phyloP scores from a whole-genome alignment of 2,113 vertebrate species.

The human region DNA sequence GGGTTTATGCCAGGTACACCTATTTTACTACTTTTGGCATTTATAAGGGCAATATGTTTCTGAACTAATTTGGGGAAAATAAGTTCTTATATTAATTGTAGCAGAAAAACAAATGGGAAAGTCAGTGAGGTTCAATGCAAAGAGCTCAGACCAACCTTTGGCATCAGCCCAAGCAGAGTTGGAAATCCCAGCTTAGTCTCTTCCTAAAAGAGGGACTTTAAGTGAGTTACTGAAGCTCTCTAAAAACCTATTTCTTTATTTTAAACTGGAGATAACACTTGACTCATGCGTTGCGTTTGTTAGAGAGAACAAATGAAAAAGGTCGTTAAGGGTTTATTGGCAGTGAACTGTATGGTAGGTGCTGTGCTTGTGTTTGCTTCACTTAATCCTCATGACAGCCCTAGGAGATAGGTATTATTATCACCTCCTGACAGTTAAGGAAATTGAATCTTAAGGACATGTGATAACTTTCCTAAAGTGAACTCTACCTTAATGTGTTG shows the following conservation, averaged over 20 bases:
- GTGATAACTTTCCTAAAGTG: constrained; percentile 18
- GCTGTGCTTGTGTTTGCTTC: background rate
- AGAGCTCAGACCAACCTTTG: background rate
- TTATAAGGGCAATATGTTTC: background rate
- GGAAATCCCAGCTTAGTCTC: background rate
- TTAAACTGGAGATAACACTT: constrained; percentile 16
- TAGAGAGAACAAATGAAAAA: background rate
- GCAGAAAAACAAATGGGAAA: background rate
- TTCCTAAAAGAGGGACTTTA: background rate
- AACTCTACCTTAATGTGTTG: background rate
- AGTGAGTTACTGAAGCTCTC: background rate
- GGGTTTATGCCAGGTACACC: background rate
- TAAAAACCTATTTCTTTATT: background rate
- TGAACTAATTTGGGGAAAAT: background rate
- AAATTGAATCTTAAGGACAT: constrained; percentile 31
- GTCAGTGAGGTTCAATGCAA: background rate
- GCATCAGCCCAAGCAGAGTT: background rate
- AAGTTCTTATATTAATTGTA: background rate
- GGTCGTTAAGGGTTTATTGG: background rate
- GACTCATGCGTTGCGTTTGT: background rate
- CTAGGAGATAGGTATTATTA: background rate
- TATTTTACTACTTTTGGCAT: background rate
- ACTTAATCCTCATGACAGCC: background rate
- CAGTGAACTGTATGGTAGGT: background rate
- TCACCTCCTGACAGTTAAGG: background rate